Evolutionary conservation across 2,113 vertebrate species (phyloP).

Genomic region (Cichladusa arquata): DNA sequence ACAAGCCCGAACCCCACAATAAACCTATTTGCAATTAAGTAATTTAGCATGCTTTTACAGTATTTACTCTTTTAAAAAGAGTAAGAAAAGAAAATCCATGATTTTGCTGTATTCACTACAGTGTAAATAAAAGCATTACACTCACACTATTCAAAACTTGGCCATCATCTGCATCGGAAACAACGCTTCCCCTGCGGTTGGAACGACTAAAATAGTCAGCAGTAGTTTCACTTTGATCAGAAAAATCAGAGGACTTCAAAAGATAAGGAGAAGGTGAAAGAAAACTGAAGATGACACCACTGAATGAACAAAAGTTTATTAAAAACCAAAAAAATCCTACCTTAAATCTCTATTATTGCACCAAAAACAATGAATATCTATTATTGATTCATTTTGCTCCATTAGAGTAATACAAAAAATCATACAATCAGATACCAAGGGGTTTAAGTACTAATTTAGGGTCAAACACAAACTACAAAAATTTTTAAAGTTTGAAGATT

Average conservation of each 20-base stretch:
- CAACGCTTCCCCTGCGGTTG: conserved; percentile 88
- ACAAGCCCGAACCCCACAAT: rapidly evolving
- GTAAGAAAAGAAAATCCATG: not conserved
- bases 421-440: not conserved
- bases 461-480: not conserved
- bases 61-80: not conserved
- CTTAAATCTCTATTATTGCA: not conserved
- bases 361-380: not conserved
- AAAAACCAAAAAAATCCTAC: not conserved
- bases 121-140: conserved; percentile 58
- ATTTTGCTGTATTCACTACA: not conserved
- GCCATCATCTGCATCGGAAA: conserved; percentile 88
- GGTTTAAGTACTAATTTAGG: not conserved
- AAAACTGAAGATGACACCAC: conserved; percentile 6
- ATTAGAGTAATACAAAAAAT: not conserved
- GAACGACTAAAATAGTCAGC: conserved; percentile 96
- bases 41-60: not conserved
- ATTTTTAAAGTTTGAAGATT: not conserved
- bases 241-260: conserved; percentile 84
- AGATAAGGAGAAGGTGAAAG: conserved; percentile 31
- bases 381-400: not conserved
- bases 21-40: not conserved
- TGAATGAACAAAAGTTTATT: not conserved
- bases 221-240: conserved; percentile 85
- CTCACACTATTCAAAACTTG: conserved; percentile 88